Conservation (phyloP, 2,797 vertebrate species). For the Micromesistius poutassou region DNA sequence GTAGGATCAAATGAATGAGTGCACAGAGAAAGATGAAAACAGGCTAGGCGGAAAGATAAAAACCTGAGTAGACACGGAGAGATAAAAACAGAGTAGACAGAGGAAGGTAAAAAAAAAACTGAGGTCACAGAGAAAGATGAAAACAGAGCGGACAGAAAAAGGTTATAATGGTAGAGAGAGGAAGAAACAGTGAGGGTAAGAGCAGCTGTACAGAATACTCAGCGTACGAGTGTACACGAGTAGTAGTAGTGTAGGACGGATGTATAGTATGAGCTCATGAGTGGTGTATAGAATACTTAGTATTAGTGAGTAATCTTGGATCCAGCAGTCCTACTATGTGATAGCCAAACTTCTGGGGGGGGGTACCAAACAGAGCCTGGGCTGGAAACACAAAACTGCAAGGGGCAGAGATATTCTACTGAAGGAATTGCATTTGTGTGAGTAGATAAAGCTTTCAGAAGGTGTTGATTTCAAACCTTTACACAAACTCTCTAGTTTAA, state of each 20-base stretch:
- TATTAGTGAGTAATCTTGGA: too few relatives aligned
- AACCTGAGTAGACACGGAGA: neutral
- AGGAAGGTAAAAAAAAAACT: conserved; percentile 24
- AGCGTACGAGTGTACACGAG: conserved; percentile 13
- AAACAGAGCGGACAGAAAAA: conserved; percentile 5
- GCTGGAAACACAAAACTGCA: too few relatives aligned
- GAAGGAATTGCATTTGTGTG: neutral
- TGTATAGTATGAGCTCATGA: neutral
- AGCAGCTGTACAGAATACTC: conserved; percentile 26
- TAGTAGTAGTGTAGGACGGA: conserved; percentile 3
- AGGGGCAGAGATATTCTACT: neutral
- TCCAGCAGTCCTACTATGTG: too few relatives aligned
- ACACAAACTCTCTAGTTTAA: neutral
- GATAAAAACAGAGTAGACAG: conserved; percentile 9
- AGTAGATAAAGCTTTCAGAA: neutral
- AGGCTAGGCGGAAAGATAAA: conserved; percentile 25
- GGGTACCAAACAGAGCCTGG: too few relatives aligned
- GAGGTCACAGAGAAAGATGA: conserved; percentile 28
- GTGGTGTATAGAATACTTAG: too few relatives aligned
- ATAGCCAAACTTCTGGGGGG: too few relatives aligned
- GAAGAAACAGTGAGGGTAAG: conserved; percentile 28
- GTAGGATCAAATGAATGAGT: conserved; percentile 32
- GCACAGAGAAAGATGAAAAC: conserved; percentile 19
- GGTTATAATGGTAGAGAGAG: conserved; percentile 13
- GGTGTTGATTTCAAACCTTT: neutral